Conservation (phyloP, 2,113 vertebrate species). For the Manacus vitellinus region DNA sequence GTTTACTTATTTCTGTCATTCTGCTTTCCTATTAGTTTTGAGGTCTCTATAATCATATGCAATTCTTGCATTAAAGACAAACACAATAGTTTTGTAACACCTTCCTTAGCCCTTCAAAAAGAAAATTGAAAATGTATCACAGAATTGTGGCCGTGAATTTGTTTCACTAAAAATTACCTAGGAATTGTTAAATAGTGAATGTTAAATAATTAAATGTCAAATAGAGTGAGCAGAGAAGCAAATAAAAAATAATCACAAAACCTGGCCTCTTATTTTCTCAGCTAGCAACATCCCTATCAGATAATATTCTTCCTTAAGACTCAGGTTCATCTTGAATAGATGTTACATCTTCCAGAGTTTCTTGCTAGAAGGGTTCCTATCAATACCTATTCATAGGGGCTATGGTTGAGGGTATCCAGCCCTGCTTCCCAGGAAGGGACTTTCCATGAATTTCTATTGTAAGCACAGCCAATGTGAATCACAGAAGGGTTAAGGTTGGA, state of each 20-base stretch:
- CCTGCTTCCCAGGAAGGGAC: not conserved
- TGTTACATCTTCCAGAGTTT: not conserved
- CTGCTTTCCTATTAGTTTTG: not conserved
- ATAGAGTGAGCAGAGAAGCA: not conserved
- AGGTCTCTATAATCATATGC: not conserved
- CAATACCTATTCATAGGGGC: not conserved
- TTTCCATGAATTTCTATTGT: not conserved
- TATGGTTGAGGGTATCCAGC: not conserved
- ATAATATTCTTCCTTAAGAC: not conserved
- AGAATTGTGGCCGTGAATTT: not conserved
- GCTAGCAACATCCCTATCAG: not conserved
- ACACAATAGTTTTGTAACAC: not conserved
- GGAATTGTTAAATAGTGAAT: not conserved
- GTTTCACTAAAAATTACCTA: not conserved
- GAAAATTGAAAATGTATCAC: not conserved
- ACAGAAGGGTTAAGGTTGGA: not conserved
- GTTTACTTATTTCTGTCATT: not conserved
- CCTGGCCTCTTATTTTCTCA: not conserved
- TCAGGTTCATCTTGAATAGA: not conserved
- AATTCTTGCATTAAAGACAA: not conserved
- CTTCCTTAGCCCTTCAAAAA: not conserved
- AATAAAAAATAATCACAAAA: not conserved
- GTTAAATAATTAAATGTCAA: not conserved
- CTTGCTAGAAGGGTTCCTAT: not conserved
- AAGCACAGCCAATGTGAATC: not conserved